These are phyloP conservation scores for Tachystola acroxantha DNA, from an alignment of 2,888 invertebrate genomes.

Conservation along the genomic window DNA sequence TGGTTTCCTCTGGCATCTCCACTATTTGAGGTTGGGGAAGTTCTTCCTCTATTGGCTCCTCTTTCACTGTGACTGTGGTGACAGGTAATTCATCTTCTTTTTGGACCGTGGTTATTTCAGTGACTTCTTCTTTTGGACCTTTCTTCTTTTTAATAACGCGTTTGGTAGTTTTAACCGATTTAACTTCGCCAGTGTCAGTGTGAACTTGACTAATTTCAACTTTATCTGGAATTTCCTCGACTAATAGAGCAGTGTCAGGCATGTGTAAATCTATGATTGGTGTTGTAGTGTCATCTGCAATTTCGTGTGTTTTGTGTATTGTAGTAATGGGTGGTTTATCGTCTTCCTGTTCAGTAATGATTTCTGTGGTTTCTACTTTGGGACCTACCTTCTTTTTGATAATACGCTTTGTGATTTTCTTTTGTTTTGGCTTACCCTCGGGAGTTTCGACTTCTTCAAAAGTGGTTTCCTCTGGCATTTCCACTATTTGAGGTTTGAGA, in stretches of 20 bases:
- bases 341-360: conserved; percentile 35
- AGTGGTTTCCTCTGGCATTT: conserved; percentile 24
- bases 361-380: conserved; percentile 30
- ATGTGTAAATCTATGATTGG: conserved; percentile 14
- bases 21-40: conserved; percentile 48
- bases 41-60: conserved; percentile 12
- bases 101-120: conserved; percentile 28
- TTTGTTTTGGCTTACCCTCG: conserved; percentile 10
- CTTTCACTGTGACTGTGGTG: conserved; percentile 26
- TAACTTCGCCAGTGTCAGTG: conserved; percentile 35
- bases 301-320: conserved; percentile 42
- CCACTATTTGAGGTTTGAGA: conserved; percentile 22
- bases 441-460: conserved; percentile 12
- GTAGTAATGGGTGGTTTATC: conserved; percentile 28
- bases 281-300: conserved; percentile 26
- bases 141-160: conserved; percentile 52
- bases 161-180: conserved; percentile 41
- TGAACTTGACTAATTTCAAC: conserved; percentile 49
- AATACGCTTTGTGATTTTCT: conserved; percentile 28
- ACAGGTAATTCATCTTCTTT: conserved; percentile 35
- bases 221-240: conserved; percentile 32
- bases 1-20: conserved; percentile 25
- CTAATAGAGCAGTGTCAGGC: conserved; percentile 26
- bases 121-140: conserved; percentile 51
- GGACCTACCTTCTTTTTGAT: conserved; percentile 46